phyloP scores from a whole-genome alignment of 1,140 invertebrate species.

The Drosophila nannoptera region DNA sequence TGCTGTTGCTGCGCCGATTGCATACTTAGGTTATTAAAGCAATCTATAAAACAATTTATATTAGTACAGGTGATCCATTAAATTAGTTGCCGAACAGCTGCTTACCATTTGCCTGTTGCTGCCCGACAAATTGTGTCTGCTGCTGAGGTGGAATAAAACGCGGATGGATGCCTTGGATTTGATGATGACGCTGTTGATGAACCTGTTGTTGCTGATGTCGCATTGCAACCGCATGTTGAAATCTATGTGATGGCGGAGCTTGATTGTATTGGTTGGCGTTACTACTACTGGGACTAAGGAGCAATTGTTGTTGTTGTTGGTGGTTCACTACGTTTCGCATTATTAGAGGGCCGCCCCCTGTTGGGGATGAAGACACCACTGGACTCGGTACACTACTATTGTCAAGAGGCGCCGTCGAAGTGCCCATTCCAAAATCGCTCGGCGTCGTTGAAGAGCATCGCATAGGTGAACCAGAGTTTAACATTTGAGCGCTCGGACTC shows the following conservation, averaged over 20 bases:
- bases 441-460: constrained; percentile 56
- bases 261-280: constrained; percentile 60
- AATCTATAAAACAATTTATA: constrained; percentile 38
- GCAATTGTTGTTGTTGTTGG: constrained; percentile 57
- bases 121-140: constrained; percentile 23
- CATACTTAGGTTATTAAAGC: constrained; percentile 54
- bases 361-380: constrained; percentile 66
- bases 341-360: constrained; percentile 45
- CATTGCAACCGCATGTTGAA: constrained; percentile 55
- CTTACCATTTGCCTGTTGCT: constrained; percentile 59
- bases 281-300: constrained; percentile 60
- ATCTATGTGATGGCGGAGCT: constrained; percentile 63
- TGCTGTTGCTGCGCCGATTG: constrained; percentile 50
- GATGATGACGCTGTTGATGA: constrained; percentile 70
- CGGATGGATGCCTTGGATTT: constrained; percentile 56
- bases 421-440: constrained; percentile 53
- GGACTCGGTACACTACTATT: constrained; percentile 55
- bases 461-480: constrained; percentile 65
- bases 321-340: constrained; percentile 70
- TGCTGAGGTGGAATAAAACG: constrained; percentile 56
- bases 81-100: neutral
- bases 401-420: constrained; percentile 45
- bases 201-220: constrained; percentile 55
- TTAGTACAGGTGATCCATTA: too few relatives aligned
- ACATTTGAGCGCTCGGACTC: constrained; percentile 69